Conservation (phyloP, 2,797 vertebrate genomes). For the Gephyroberyx darwinii region DNA sequence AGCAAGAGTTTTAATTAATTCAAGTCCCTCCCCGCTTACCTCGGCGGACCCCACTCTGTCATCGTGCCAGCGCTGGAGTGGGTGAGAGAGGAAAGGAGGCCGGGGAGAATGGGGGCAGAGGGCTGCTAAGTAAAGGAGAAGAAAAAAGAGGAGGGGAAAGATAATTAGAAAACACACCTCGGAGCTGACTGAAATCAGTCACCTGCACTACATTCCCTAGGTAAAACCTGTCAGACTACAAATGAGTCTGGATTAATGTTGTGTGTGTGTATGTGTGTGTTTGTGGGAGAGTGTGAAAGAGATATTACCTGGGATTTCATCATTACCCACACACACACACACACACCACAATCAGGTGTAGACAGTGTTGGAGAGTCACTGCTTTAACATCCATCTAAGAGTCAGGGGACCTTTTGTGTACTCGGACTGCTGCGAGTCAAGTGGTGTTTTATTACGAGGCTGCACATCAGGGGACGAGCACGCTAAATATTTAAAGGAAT, state of each 20-base stretch:
- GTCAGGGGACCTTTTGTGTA: too few species aligned
- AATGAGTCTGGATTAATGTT: conserved; percentile 29
- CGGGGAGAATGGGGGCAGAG: neutral
- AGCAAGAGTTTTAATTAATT: conserved; percentile 42
- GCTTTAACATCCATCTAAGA: too few species aligned
- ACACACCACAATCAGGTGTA: neutral
- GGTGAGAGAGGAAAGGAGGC: neutral
- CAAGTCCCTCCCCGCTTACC: neutral
- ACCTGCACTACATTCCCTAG: conserved; percentile 36
- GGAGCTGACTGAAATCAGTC: conserved; percentile 45
- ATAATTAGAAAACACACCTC: conserved; percentile 51
- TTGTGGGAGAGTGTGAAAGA: neutral
- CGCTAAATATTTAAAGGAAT: too few species aligned
- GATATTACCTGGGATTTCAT: conserved; percentile 32
- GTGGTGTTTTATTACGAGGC: too few species aligned
- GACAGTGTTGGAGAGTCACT: too few species aligned
- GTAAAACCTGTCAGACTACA: conserved; percentile 33
- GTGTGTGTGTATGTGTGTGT: conserved; percentile 4
- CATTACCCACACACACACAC: neutral
- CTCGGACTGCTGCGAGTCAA: too few species aligned
- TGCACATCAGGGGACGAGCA: too few species aligned
- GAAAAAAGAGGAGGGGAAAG: conserved; percentile 8
- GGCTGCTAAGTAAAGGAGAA: conserved; percentile 1
- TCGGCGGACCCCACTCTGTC: neutral
- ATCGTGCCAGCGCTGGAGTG: neutral